Evolutionary conservation across 1,140 invertebrate genomes (phyloP), one percentile per base, ranked within the genome.

Genomic region (Araneus ventricosus): DNA sequence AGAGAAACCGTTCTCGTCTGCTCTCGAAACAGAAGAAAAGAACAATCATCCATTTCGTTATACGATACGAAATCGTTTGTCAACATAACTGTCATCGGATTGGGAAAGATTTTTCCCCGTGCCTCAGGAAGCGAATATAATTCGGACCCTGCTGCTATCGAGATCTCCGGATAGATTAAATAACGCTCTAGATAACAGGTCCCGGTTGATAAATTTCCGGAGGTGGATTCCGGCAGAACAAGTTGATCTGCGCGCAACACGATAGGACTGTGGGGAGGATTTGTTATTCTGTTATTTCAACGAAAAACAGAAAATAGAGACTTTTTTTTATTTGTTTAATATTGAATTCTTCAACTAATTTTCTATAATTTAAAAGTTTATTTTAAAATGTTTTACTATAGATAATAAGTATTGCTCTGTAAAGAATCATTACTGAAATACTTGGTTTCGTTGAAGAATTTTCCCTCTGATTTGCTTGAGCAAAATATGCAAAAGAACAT

Each of bases 21-120:
- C 34, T 75, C 70, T 37, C 5, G 70, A 75, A 75, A 75, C 30
- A 22, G 30, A 75, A 75, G 30, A 87, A 37, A 61, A 87, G 85
- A 87, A 88, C 87, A 88, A 88, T 88, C 63, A 75, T 75, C 24
- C 8, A 10, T 75, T 67, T 45, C 63, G 87, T 45, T 45, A 75
- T 41, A 88, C 37, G 87, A 88, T 88, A 88, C 45, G 37, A 52
- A 88, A 88, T 75, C 63, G 59, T 88, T 88, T 88, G 87, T 88
- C 67, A 88, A 88, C 63, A 88, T 88, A 88, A 70, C 87, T 88
- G 87, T 75, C 87, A 88, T 88, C 39, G 63, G 17, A 39, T 88
- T 34, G 70, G 70, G 20, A 17, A 34, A 37, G 34, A 37, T 20
- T 75, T 75, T 75, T 75, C 70, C 4, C 4, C 8, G 30, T 37